Conservation (phyloP, 2,113 vertebrate genomes). For the Entelurus aequoreus region DNA sequence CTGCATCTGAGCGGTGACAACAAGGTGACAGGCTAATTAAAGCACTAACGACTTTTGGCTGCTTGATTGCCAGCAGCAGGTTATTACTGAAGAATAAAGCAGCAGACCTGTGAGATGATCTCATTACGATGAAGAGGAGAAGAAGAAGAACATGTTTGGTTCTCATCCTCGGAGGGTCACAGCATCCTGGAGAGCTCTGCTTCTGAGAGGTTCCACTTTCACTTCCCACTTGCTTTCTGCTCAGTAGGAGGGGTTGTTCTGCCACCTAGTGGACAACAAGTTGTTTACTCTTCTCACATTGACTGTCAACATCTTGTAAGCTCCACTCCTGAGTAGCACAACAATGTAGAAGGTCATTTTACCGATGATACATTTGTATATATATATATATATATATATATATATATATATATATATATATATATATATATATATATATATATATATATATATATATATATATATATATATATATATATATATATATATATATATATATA, state of each 20-base stretch:
- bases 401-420: no score
- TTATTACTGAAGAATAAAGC: slow-evolving; percentile 54
- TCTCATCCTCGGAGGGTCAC: slow-evolving; percentile 26
- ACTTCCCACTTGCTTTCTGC: neutral
- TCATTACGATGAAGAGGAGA: slow-evolving; percentile 24
- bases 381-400: neutral
- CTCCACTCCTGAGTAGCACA: no score
- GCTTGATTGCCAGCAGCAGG: slow-evolving; percentile 26
- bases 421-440: no score
- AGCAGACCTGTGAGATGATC: slow-evolving; percentile 27
- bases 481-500: no score
- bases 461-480: no score
- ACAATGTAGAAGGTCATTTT: no score
- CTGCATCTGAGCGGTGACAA: slow-evolving; percentile 31
- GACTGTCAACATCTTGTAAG: neutral
- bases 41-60: slow-evolving; percentile 51
- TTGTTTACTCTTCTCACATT: no score
- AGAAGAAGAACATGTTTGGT: slow-evolving; percentile 19
- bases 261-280: slow-evolving; percentile 38
- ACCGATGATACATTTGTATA: neutral
- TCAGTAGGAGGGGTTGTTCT: slow-evolving; percentile 22
- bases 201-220: slow-evolving; percentile 7
- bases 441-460: no score
- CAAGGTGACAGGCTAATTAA: slow-evolving; percentile 62
- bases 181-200: slow-evolving; percentile 15